Percentiles rank a stretch among this genome's conserved stretches.
phyloP scores from a whole-genome alignment of 2,888 invertebrate species.

The Cybosia mesomella region DNA sequence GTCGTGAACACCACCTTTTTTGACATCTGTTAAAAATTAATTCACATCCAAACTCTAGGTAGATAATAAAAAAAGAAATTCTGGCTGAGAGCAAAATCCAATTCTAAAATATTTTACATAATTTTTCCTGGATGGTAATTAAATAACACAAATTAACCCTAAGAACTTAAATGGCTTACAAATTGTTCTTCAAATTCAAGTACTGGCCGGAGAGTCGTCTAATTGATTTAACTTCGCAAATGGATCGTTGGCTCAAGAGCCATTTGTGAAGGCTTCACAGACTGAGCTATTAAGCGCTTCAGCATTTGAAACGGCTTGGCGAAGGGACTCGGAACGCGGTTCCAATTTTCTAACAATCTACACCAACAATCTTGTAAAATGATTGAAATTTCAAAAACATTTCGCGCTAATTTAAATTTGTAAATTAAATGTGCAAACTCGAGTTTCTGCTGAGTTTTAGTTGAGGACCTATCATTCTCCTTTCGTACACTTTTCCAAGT shows the following conservation, averaged over 20 bases:
- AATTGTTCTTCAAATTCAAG: conserved; percentile 13
- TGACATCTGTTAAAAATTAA: neutral
- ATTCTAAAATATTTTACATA: conserved; percentile 1
- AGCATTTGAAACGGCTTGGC: conserved; percentile 1
- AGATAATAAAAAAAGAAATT: neutral
- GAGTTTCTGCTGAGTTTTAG: neutral
- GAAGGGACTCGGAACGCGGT: neutral
- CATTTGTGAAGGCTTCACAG: conserved; percentile 18
- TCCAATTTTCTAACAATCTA: neutral
- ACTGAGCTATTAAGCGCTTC: conserved; percentile 15
- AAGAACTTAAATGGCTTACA: conserved; percentile 12
- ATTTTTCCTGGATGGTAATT: conserved; percentile 3
- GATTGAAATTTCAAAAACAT: neutral
- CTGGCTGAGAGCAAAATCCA: neutral
- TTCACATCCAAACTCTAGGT: neutral
- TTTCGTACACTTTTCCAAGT: neutral
- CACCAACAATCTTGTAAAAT: neutral
- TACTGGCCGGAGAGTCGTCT: conserved; percentile 9
- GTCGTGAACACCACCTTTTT: too few relatives aligned
- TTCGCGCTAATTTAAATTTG: neutral
- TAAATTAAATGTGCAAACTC: neutral
- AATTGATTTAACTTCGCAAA: conserved; percentile 37
- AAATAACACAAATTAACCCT: conserved; percentile 12
- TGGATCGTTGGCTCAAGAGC: conserved; percentile 31
- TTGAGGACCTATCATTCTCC: neutral